phyloP scores from a whole-genome alignment of 2,888 invertebrate species.

The Auanema freiburgensis region DNA sequence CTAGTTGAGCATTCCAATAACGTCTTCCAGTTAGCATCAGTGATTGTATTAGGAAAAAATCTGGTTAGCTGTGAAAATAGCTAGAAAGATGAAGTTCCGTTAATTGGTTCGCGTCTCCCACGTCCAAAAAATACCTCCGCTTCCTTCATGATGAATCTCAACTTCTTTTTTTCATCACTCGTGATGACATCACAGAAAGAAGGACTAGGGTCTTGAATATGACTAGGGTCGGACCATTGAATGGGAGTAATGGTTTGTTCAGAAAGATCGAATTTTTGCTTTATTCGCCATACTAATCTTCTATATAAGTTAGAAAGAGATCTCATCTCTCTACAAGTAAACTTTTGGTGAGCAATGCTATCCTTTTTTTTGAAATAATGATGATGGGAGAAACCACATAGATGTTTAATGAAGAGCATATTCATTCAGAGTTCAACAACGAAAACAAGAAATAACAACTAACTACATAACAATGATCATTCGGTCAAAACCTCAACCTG shows the following conservation, averaged over 20 bases:
- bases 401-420: background rate
- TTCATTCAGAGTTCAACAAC: constrained; percentile 5
- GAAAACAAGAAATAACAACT: constrained; percentile 5
- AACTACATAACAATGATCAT: background rate
- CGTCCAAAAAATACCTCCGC: too few species aligned
- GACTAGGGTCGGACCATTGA: background rate
- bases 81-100: constrained; percentile 22
- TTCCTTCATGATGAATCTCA: background rate
- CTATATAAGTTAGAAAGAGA: background rate
- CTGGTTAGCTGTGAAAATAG: constrained; percentile 24
- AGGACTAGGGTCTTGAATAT: background rate
- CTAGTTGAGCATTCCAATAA: constrained; percentile 22
- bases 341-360: too few species aligned
- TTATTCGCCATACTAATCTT: background rate
- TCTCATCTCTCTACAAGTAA: too few species aligned
- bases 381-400: background rate
- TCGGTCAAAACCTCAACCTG: background rate
- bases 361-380: too few species aligned
- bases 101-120: background rate
- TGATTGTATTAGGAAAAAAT: constrained; percentile 24
- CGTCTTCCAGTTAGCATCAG: constrained; percentile 24
- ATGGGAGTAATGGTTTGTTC: constrained; percentile 1
- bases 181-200: background rate
- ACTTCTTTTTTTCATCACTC: background rate
- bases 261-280: background rate